Conservation (phyloP, 2,888 invertebrate genomes). For the Onthophagus sagittarius region DNA sequence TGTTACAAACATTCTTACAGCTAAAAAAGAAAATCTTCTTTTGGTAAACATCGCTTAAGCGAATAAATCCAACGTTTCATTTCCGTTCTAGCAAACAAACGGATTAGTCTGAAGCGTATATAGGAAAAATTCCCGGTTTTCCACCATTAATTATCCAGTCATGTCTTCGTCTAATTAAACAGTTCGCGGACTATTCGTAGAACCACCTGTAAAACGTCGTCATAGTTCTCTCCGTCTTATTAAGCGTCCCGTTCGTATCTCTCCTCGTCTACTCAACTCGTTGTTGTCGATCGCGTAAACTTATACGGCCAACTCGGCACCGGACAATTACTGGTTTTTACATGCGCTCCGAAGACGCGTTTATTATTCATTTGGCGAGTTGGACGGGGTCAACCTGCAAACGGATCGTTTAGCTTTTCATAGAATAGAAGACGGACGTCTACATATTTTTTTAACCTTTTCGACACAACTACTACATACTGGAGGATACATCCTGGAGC, state of each 20-base stretch:
- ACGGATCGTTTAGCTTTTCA: constrained; percentile 4
- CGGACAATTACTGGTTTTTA: constrained; percentile 39
- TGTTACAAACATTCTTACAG: background rate
- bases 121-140: constrained; percentile 1
- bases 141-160: constrained; percentile 1
- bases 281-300: constrained; percentile 37
- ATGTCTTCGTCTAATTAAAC: background rate
- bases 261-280: too few relatives aligned
- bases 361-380: constrained; percentile 8
- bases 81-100: constrained; percentile 5
- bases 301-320: constrained; percentile 36
- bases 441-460: background rate
- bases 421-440: constrained; percentile 6
- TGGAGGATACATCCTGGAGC: background rate
- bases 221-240: constrained; percentile 34
- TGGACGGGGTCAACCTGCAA: constrained; percentile 2
- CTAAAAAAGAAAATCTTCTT: background rate
- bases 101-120: background rate
- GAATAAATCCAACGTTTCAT: background rate
- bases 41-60: constrained; percentile 4
- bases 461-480: background rate
- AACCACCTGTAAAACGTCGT: constrained; percentile 38
- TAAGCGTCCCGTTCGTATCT: constrained; percentile 38
- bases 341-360: constrained; percentile 23
- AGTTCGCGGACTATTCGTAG: constrained; percentile 18